A percentile compares a stretch with the other conserved stretches of the same genome.
phyloP scores from a whole-genome alignment of 2,113 vertebrate species.

The Python bivittatus region DNA sequence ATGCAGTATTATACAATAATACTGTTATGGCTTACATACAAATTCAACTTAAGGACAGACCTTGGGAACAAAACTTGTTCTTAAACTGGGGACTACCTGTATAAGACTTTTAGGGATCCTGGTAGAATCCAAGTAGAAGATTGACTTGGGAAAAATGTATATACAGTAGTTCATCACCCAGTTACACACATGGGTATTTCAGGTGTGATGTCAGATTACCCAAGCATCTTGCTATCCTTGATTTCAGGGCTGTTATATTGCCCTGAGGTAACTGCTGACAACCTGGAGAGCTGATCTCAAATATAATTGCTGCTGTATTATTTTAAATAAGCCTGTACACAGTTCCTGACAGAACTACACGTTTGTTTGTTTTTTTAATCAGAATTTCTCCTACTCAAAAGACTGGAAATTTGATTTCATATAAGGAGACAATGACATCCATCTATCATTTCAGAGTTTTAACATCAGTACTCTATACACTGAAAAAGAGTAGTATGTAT shows the following conservation, averaged over 20 bases:
- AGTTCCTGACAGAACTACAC: not conserved
- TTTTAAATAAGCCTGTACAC: not conserved
- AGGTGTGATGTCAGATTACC: not conserved
- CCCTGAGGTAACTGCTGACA: not conserved
- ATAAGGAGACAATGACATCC: not conserved
- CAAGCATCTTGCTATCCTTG: too few relatives aligned
- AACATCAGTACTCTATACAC: not conserved
- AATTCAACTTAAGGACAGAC: too few relatives aligned
- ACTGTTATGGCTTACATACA: too few relatives aligned
- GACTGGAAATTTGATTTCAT: not conserved
- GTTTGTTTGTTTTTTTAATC: not conserved
- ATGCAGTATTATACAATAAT: too few relatives aligned
- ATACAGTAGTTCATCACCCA: not conserved
- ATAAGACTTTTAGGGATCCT: not conserved
- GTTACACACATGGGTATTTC: not conserved
- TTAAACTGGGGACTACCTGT: too few relatives aligned
- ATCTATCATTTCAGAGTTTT: not conserved
- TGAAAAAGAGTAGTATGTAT: not conserved
- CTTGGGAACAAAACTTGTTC: too few relatives aligned
- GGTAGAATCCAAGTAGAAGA: not conserved
- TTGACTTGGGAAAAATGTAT: not conserved
- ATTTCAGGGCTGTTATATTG: not conserved
- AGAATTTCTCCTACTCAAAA: not conserved
- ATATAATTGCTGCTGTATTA: not conserved
- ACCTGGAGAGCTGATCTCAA: not conserved